These are phyloP conservation scores for Centropristis striata DNA, from an alignment of 2,113 vertebrate genomes.

Conservation along the genomic window DNA sequence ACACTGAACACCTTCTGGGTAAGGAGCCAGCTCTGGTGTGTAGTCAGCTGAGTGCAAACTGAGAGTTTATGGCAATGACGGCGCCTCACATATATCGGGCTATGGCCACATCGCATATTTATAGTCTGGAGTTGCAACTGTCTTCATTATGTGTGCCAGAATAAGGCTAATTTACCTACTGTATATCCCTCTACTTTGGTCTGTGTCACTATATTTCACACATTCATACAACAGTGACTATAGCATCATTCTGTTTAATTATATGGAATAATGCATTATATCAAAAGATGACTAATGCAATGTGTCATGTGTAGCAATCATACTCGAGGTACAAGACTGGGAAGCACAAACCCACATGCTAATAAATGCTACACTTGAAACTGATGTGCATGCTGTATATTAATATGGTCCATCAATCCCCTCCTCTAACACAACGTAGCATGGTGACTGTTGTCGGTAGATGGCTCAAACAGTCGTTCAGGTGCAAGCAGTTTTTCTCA, in stretches of 20 bases:
- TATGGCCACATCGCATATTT: conserved; percentile 9
- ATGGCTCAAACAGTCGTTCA: conserved; percentile 42
- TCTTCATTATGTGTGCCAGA: conserved; percentile 3
- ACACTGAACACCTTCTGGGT: conserved; percentile 1
- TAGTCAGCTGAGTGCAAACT: conserved; percentile 6
- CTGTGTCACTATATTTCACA: neutral
- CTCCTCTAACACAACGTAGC: neutral
- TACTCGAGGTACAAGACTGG: neutral
- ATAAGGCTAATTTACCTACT: neutral
- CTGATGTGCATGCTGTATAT: neutral
- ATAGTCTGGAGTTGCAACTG: conserved; percentile 5
- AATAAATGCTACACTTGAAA: neutral
- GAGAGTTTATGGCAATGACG: neutral
- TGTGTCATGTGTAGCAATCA: neutral
- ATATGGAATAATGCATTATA: no score
- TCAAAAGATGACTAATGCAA: neutral
- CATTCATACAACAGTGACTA: neutral
- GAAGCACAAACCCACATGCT: conserved; percentile 4
- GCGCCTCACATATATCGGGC: neutral
- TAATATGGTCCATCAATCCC: neutral
- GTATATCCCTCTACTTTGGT: neutral
- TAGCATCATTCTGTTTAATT: neutral
- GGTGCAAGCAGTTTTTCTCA: conserved; percentile 29
- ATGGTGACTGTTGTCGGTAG: neutral
- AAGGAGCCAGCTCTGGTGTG: conserved; percentile 1